These are phyloP conservation scores for Propithecus perrieri DNA, from an alignment of 2,797 vertebrate species.

Conservation along the genomic window DNA sequence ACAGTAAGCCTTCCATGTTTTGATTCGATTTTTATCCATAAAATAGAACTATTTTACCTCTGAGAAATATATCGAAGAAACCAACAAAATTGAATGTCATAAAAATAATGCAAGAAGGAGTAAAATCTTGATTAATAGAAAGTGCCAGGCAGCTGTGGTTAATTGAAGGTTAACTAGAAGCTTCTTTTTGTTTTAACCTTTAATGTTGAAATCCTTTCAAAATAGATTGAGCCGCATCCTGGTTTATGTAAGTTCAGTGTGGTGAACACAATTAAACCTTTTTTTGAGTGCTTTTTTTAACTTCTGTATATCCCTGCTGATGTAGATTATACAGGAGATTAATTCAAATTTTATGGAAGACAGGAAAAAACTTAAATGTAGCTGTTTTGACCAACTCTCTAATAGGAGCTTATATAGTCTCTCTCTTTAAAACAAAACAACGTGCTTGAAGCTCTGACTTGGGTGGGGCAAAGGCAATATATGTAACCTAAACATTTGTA, in stretches of 20 bases:
- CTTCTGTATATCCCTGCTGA: not conserved
- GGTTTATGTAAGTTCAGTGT: constrained; percentile 45
- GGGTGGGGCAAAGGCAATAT: too few relatives aligned
- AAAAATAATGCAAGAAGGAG: constrained; percentile 67
- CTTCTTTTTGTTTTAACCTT: constrained; percentile 66
- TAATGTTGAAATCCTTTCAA: constrained; percentile 45
- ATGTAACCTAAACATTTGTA: too few relatives aligned
- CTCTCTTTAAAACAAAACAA: constrained; percentile 17
- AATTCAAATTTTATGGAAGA: constrained; percentile 39
- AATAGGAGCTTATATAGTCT: not conserved
- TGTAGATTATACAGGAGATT: constrained; percentile 3
- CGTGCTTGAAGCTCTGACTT: too few relatives aligned
- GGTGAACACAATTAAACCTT: constrained; percentile 54
- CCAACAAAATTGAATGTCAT: constrained; percentile 70
- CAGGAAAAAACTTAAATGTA: not conserved
- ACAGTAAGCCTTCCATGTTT: constrained; percentile 36
- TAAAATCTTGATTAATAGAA: constrained; percentile 70
- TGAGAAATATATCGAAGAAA: constrained; percentile 69
- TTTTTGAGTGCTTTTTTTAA: not conserved
- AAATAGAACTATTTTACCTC: constrained; percentile 65
- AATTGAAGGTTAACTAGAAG: constrained; percentile 72
- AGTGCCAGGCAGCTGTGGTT: constrained; percentile 15
- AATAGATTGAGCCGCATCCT: constrained; percentile 57
- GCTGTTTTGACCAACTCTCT: not conserved
- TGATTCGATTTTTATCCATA: constrained; percentile 59